These are phyloP conservation scores for Centropristis striata DNA, from an alignment of 2,113 vertebrate species.

Conservation along the genomic window DNA sequence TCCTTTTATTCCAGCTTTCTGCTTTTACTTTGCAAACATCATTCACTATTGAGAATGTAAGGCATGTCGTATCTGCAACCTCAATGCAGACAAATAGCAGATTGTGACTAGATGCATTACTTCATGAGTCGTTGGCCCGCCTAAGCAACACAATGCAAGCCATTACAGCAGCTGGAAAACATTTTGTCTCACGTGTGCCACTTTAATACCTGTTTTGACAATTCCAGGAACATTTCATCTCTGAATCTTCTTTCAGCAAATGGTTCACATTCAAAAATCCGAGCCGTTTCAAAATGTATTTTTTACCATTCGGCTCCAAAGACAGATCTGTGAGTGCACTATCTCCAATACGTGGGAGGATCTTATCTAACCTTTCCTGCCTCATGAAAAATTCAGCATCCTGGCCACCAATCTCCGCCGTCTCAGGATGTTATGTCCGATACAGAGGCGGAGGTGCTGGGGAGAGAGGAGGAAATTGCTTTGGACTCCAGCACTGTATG, in stretches of 20 bases:
- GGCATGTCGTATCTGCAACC: too few relatives aligned
- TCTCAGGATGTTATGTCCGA: slow-evolving; percentile 82
- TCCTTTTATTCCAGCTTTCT: neutral
- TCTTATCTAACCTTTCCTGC: slow-evolving; percentile 86
- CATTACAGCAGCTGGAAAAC: neutral
- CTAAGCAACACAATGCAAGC: neutral
- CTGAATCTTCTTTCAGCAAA: slow-evolving; percentile 15
- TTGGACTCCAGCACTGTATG: slow-evolving; percentile 72
- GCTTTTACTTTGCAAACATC: neutral
- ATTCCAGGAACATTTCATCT: slow-evolving; percentile 20
- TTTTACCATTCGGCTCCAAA: slow-evolving; percentile 54
- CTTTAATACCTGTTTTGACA: neutral
- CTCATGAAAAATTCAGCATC: slow-evolving; percentile 86
- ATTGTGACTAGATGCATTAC: neutral
- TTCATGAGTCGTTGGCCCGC: neutral
- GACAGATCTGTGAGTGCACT: slow-evolving; percentile 69
- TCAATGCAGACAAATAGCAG: neutral
- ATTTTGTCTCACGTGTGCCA: neutral
- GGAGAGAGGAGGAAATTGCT: slow-evolving; percentile 78
- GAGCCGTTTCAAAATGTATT: slow-evolving; percentile 55
- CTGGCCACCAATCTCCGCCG: slow-evolving; percentile 83
- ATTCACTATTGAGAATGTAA: neutral
- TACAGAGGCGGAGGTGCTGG: slow-evolving; percentile 64
- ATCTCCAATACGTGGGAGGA: slow-evolving; percentile 75
- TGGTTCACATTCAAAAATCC: slow-evolving; percentile 54